phyloP scores from a whole-genome alignment of 1,140 invertebrate species.

The Pachyrhynchus sulphureomaculatus region DNA sequence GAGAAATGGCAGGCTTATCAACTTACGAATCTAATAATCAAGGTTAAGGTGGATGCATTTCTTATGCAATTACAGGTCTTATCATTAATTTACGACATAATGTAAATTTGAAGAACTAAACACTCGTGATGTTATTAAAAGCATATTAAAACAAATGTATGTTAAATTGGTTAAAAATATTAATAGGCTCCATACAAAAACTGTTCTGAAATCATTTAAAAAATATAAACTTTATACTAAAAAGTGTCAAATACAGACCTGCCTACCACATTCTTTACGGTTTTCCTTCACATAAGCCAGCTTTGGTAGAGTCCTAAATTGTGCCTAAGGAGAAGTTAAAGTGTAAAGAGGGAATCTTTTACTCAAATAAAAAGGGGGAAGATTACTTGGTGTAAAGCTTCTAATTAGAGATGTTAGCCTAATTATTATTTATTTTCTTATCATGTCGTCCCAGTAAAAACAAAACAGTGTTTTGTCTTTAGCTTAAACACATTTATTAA shows the following conservation, averaged over 20 bases:
- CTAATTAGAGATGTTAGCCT: constrained; percentile 44
- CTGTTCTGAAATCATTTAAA: too few relatives aligned
- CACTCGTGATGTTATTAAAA: too few relatives aligned
- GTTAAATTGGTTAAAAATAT: too few relatives aligned
- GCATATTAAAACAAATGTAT: too few relatives aligned
- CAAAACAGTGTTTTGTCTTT: constrained; percentile 26
- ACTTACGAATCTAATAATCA: too few relatives aligned
- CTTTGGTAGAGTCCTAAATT: constrained; percentile 36
- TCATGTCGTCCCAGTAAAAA: constrained; percentile 32
- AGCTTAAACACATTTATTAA: background rate
- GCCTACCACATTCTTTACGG: background rate
- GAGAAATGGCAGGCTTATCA: too few relatives aligned
- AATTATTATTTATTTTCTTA: constrained; percentile 45
- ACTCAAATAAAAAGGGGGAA: constrained; percentile 32
- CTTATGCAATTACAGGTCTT: too few relatives aligned
- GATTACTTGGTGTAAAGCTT: constrained; percentile 24
- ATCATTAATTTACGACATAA: too few relatives aligned
- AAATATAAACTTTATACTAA: too few relatives aligned
- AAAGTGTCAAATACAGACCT: background rate
- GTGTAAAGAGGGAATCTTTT: constrained; percentile 43
- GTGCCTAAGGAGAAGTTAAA: constrained; percentile 43
- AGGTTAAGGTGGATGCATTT: too few relatives aligned
- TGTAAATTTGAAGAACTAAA: too few relatives aligned
- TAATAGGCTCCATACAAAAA: too few relatives aligned
- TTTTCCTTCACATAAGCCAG: constrained; percentile 10